Conservation (phyloP, 1,140 invertebrate species). For the Triops longicaudatus region DNA sequence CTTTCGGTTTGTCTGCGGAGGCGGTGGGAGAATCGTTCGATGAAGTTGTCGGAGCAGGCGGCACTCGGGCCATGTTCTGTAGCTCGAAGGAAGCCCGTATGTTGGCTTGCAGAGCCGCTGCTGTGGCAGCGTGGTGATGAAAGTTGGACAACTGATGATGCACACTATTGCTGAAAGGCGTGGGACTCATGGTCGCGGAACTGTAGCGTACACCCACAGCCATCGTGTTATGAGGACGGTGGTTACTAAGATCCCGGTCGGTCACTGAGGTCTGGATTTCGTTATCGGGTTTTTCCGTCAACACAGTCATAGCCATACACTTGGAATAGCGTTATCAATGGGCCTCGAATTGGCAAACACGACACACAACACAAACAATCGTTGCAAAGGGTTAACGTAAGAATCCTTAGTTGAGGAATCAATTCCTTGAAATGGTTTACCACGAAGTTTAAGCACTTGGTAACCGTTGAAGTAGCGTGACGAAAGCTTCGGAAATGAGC, state of each 20-base stretch:
- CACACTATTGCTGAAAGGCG: not conserved
- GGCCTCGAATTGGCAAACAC: not conserved
- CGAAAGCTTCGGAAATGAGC: not conserved
- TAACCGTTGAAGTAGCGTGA: not conserved
- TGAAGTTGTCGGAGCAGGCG: not conserved
- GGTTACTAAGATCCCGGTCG: not conserved
- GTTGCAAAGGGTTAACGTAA: too few species aligned
- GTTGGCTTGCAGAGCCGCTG: not conserved
- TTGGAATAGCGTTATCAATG: not conserved
- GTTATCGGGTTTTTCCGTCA: not conserved
- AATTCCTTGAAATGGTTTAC: not conserved
- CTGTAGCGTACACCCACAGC: not conserved
- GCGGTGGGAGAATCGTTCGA: not conserved
- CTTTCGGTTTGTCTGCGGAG: not conserved
- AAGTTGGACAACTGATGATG: not conserved
- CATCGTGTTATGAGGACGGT: not conserved
- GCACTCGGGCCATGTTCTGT: not conserved
- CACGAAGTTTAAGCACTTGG: not conserved
- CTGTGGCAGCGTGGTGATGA: not conserved
- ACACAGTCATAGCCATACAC: conserved; percentile 14
- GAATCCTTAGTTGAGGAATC: not conserved
- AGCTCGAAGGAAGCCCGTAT: not conserved
- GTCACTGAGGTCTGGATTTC: not conserved
- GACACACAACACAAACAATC: not conserved
- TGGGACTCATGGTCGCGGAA: not conserved